Conservation (phyloP, 2,888 invertebrate species). For the Leucania comma region DNA sequence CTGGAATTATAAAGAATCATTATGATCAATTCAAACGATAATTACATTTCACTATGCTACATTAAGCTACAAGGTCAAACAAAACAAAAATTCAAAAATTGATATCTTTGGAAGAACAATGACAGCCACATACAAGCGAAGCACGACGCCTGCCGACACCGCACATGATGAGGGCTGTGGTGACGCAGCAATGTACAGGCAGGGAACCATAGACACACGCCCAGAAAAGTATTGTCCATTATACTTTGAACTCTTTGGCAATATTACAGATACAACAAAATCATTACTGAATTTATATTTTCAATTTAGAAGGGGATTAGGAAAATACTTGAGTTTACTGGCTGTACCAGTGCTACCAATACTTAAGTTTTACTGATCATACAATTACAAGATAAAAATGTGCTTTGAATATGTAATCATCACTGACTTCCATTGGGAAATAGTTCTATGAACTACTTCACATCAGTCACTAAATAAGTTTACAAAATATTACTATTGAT, state of each 20-base stretch:
- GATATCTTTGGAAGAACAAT: slow-evolving; percentile 67
- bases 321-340: slow-evolving; percentile 18
- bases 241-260: slow-evolving; percentile 67
- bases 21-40: slow-evolving; percentile 65
- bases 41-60: slow-evolving; percentile 62
- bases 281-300: slow-evolving; percentile 26
- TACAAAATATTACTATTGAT: slow-evolving; percentile 64
- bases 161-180: background rate
- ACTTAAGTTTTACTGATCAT: slow-evolving; percentile 26
- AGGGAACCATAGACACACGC: slow-evolving; percentile 47
- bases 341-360: slow-evolving; percentile 24
- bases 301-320: slow-evolving; percentile 4
- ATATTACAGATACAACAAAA: slow-evolving; percentile 56
- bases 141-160: slow-evolving; percentile 34
- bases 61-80: slow-evolving; percentile 62
- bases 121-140: slow-evolving; percentile 61
- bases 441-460: slow-evolving; percentile 60
- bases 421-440: slow-evolving; percentile 45
- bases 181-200: slow-evolving; percentile 28
- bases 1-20: slow-evolving; percentile 81
- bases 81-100: slow-evolving; percentile 56
- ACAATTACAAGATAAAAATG: slow-evolving; percentile 27
- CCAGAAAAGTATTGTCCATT: slow-evolving; percentile 60
- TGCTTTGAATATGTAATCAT: slow-evolving; percentile 48
- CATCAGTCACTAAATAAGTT: slow-evolving; percentile 59